Conservation (phyloP, 2,113 vertebrate genomes). For the Lucifuga dentata region DNA sequence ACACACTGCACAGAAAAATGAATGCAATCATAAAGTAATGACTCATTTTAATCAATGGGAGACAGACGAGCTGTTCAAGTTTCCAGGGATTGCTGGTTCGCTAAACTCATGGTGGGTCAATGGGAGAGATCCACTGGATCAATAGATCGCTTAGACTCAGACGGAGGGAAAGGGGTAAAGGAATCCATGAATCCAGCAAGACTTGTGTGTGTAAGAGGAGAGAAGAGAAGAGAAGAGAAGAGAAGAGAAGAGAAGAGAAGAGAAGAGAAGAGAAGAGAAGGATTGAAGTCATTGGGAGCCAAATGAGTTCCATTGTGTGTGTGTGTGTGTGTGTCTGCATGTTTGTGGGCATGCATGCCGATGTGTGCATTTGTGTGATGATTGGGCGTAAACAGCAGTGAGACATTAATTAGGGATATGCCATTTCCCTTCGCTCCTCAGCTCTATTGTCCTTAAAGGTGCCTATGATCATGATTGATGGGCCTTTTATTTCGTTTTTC, state of each 20-base stretch:
- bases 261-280: conserved; percentile 2
- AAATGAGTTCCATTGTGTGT: background rate
- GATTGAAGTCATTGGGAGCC: conserved; percentile 5
- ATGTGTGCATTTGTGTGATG: conserved; percentile 47
- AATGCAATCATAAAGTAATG: conserved; percentile 50
- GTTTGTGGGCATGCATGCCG: background rate
- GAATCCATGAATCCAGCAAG: conserved; percentile 34
- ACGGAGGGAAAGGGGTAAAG: conserved; percentile 24
- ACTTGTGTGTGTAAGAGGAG: background rate
- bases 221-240: background rate
- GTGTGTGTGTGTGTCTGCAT: background rate
- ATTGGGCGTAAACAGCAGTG: conserved; percentile 56
- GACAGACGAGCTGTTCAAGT: conserved; percentile 27
- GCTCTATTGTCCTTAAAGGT: conserved; percentile 80
- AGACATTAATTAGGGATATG: conserved; percentile 74
- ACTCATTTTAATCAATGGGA: conserved; percentile 61
- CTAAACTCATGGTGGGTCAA: conserved; percentile 29
- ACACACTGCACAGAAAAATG: conserved; percentile 28
- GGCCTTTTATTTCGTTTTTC: conserved; percentile 57
- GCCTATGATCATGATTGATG: conserved; percentile 76
- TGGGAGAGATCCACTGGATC: conserved; percentile 46
- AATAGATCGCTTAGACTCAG: conserved; percentile 50
- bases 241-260: background rate
- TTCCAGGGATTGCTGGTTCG: conserved; percentile 27
- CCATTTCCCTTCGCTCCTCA: conserved; percentile 64